Evolutionary conservation across 2,888 invertebrate species (phyloP), one percentile per base, ranked within the genome.

Genomic region (Luffia ferchaultella): DNA sequence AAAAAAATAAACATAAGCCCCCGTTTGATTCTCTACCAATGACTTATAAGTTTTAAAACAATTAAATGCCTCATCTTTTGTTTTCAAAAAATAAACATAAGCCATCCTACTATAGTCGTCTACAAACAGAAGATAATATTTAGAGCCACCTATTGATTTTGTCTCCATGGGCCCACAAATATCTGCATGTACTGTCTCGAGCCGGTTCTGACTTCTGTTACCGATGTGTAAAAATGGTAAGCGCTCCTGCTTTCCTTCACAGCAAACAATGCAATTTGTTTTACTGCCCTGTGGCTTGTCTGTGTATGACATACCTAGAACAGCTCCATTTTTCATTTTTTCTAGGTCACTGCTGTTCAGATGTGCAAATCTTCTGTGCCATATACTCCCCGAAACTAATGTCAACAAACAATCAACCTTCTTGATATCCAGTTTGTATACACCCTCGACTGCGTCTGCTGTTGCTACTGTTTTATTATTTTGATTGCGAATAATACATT

Each of bases 21-120:
- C 16, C n/a, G n/a, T n/a, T n/a, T 49, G 49, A n/a, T 53, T 53
- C 18, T 53, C 53, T n/a, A 51, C 51, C 45, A 47, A 41, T 5
- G 9, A 9, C 20, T 49, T 49, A 49, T 49, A 53, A 1, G 20
- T 20, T 41, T 49, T 43, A 46, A 53, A 48, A 30, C 20, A 16
- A 12, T 42, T 9, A 18, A 46, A 43, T 20, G 20, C 47, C 42
- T 58, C 51, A 54, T 43, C 57, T 45, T 59, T 60, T 12, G 49
- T 16, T 45, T 59, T 54, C 1, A 58, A 2, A 7, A 30, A 7
- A 55, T 57, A 58, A 18, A 58, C 46, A 52, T 30, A 53, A 1
- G 30, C 53, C 55, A 55, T 58, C 2, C 58, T 50, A 30, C 52
- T 53, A 20, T 30, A 46, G 20, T 57, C 56, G 53, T 57, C 56